Conservation (phyloP, 1,140 invertebrate genomes). For the Sminthurides bifidus region DNA sequence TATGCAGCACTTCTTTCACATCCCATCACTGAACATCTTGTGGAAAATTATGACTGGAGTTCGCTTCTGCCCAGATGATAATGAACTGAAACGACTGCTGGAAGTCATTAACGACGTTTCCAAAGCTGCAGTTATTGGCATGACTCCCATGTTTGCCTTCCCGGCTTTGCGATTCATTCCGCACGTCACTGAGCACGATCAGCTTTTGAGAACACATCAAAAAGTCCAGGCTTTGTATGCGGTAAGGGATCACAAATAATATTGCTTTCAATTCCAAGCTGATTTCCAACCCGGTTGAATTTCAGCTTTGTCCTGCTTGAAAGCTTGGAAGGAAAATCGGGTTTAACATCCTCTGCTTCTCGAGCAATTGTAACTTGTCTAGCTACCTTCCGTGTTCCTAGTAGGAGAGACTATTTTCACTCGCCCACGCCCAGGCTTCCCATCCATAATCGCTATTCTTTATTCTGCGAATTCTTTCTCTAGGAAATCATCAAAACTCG, state of each 20-base stretch:
- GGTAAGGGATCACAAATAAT: too few species aligned
- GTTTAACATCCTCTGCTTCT: too few species aligned
- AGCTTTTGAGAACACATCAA: neutral
- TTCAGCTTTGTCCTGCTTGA: too few species aligned
- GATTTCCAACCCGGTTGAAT: too few species aligned
- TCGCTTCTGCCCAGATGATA: conserved; percentile 4
- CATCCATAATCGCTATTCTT: too few species aligned
- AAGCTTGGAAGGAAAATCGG: too few species aligned
- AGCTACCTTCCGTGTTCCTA: too few species aligned
- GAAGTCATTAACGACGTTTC: conserved; percentile 14
- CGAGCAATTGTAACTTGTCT: too few species aligned
- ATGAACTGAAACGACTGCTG: conserved; percentile 9
- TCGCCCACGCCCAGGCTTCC: too few species aligned
- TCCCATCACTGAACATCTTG: conserved; percentile 36
- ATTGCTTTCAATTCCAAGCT: too few species aligned
- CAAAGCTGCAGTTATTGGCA: neutral
- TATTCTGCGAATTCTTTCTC: neutral
- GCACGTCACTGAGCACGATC: neutral
- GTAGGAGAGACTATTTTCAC: too few species aligned
- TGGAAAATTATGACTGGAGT: conserved; percentile 36
- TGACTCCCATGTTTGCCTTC: conserved; percentile 9
- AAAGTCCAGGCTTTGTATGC: conserved; percentile 6
- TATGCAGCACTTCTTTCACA: conserved; percentile 29
- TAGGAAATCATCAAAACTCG: conserved; percentile 12
- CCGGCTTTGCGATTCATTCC: conserved; percentile 10